Percentiles rank a stretch among this genome's conserved stretches.
These are phyloP conservation scores for Drosophila cognata DNA, from an alignment of 2,888 invertebrate species.

Conservation along the genomic window DNA sequence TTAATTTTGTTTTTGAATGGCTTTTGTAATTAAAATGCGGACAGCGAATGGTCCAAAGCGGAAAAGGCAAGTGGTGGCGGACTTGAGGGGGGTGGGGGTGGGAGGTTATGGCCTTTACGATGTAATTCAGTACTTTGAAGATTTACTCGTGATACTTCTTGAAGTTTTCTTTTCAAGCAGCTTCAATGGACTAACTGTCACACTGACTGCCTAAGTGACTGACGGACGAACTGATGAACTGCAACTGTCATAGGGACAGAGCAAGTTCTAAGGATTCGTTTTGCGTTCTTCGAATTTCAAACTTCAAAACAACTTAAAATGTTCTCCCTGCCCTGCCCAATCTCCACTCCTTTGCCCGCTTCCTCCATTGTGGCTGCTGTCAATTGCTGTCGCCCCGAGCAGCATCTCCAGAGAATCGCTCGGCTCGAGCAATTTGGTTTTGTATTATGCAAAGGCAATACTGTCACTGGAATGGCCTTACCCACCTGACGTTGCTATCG, in stretches of 20 bases:
- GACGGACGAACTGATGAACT: conserved; percentile 55
- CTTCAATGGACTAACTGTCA: conserved; percentile 55
- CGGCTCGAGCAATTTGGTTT: conserved; percentile 57
- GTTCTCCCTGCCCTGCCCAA: neutral
- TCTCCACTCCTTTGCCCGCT: neutral
- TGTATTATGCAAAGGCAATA: conserved; percentile 64
- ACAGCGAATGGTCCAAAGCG: conserved; percentile 17
- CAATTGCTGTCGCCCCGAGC: conserved; percentile 47
- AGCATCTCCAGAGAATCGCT: conserved; percentile 45
- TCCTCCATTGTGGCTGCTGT: conserved; percentile 43
- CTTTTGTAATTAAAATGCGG: conserved; percentile 72
- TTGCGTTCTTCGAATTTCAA: conserved; percentile 30
- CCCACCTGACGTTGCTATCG: conserved; percentile 50
- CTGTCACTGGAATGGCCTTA: conserved; percentile 60
- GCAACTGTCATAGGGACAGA: conserved; percentile 40
- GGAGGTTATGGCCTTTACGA: neutral
- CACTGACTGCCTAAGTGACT: conserved; percentile 19
- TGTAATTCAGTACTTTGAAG: conserved; percentile 21
- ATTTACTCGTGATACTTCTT: conserved; percentile 35
- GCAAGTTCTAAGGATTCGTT: conserved; percentile 22
- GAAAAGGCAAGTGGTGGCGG: neutral
- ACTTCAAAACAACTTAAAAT: conserved; percentile 54
- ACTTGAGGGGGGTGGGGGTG: too few species aligned
- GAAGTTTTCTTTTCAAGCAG: conserved; percentile 24
- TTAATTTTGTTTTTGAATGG: conserved; percentile 71